phyloP scores from a whole-genome alignment of 2,888 invertebrate genomes.

The Ischnura elegans region DNA sequence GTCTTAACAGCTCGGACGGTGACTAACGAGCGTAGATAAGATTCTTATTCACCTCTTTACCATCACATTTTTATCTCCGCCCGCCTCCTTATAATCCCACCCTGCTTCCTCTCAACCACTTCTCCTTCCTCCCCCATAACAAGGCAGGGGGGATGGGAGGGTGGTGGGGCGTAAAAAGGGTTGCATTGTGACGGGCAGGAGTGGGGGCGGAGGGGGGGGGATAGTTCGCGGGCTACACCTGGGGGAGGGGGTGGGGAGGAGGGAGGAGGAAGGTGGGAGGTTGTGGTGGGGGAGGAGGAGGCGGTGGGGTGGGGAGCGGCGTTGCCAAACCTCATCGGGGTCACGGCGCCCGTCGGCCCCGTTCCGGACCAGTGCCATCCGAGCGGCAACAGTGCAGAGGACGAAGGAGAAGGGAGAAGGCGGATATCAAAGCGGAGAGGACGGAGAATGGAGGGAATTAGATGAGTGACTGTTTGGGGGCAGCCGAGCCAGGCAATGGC shows the following conservation, averaged over 20 bases:
- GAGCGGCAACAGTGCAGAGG: slow-evolving; percentile 22
- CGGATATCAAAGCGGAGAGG: too few species aligned
- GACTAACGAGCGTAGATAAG: slow-evolving; percentile 1
- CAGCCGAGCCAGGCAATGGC: not conserved
- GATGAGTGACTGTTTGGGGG: slow-evolving; percentile 19
- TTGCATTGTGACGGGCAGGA: not conserved
- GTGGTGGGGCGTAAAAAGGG: slow-evolving; percentile 1
- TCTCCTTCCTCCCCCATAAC: not conserved
- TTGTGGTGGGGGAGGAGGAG: not conserved
- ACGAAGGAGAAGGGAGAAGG: too few species aligned
- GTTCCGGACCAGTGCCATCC: slow-evolving; percentile 58
- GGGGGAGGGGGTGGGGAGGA: not conserved
- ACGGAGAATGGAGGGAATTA: not conserved
- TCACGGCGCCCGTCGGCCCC: slow-evolving; percentile 60
- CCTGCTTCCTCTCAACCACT: not conserved
- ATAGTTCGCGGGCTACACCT: too few species aligned
- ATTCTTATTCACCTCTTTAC: slow-evolving; percentile 15
- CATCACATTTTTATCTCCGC: not conserved
- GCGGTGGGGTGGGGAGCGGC: not conserved
- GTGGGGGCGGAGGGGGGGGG: not conserved
- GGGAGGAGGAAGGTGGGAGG: not conserved
- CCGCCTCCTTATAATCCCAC: too few species aligned
- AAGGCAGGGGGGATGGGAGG: too few species aligned
- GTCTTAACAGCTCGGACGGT: not conserved
- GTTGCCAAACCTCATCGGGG: slow-evolving; percentile 63